Base-by-base conservation (phyloP, 2,113 vertebrate species). In the Felis chaus region DNA sequence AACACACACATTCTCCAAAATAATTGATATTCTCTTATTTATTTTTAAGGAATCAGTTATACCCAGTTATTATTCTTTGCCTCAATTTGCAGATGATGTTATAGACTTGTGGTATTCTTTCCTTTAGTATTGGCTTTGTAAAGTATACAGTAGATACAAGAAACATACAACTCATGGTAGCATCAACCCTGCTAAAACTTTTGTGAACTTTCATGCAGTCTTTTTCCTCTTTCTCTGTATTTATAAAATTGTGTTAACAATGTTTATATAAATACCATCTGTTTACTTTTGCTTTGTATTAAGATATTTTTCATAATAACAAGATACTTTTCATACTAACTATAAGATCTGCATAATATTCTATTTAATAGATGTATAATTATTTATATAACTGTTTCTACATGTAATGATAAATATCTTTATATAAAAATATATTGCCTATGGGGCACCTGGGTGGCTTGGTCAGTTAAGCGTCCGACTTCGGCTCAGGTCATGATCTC, bases 381-480 rank as follows among this genome's bases (percentile, higher is more conserved):
- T 65, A 92, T 90, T 92, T 78, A 15, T 3, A 86, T 36, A 45
- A 33, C 33, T 3, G 4, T 33, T 96, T 91, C 10, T 11, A 25
- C 31, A 94, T 31, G 9, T 53, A 45, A 55, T 78, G 21, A 90
- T 93, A 13, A 68, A 66, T 73, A 68, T 74, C 33, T 98, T 95
- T 50, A 50, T 73, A 63, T 55, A 66, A 84, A 73, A 94, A 69
- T 4, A 61, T 45, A 5, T 71, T 66, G 69, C 21, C 29, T n/a
- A 45, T 45, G 45, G 45, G 7, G 8, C 45, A 8, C 45, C 7
- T 45, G 45, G 45, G 45, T 45, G 45, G 45, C 45, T 45, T 45
- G 45, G 45, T 45, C 45, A 1, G 45, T 45, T 45, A 45, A 45
- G 45, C 45, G 45, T 45, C 45, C 8, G 45, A 45, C 45, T 45